These are phyloP conservation scores for Unio pictorum DNA, from an alignment of 2,888 invertebrate genomes.

Conservation along the genomic window DNA sequence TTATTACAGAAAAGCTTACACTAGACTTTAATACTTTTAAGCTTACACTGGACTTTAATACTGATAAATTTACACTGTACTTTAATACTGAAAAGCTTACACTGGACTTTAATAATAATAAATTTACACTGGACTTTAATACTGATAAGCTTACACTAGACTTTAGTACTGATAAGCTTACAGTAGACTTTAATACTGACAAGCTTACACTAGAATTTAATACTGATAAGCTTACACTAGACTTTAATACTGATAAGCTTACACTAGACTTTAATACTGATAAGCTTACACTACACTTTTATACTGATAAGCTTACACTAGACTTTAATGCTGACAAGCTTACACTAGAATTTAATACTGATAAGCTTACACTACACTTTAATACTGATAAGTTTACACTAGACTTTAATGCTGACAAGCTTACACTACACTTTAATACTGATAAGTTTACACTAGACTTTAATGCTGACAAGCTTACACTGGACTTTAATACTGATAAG, in stretches of 20 bases:
- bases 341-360: constrained; percentile 37
- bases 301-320: constrained; percentile 33
- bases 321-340: constrained; percentile 24
- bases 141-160: constrained; percentile 38
- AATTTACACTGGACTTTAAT: constrained; percentile 42
- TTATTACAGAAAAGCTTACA: constrained; percentile 25
- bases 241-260: constrained; percentile 20
- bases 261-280: constrained; percentile 36
- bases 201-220: constrained; percentile 42
- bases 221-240: constrained; percentile 36
- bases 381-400: constrained; percentile 27
- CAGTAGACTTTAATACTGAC: constrained; percentile 29
- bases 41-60: constrained; percentile 42
- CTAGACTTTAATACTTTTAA: constrained; percentile 22
- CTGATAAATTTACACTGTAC: constrained; percentile 39
- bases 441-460: constrained; percentile 41
- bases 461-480: neutral
- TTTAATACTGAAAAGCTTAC: constrained; percentile 29
- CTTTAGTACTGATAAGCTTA: constrained; percentile 26
- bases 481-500: neutral
- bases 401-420: constrained; percentile 27
- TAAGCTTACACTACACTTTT: constrained; percentile 41
- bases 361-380: constrained; percentile 41
- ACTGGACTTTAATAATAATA: constrained; percentile 25
- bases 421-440: constrained; percentile 37